These are phyloP conservation scores for Venturia canescens DNA, from an alignment of 1,140 invertebrate genomes.

Conservation along the genomic window DNA sequence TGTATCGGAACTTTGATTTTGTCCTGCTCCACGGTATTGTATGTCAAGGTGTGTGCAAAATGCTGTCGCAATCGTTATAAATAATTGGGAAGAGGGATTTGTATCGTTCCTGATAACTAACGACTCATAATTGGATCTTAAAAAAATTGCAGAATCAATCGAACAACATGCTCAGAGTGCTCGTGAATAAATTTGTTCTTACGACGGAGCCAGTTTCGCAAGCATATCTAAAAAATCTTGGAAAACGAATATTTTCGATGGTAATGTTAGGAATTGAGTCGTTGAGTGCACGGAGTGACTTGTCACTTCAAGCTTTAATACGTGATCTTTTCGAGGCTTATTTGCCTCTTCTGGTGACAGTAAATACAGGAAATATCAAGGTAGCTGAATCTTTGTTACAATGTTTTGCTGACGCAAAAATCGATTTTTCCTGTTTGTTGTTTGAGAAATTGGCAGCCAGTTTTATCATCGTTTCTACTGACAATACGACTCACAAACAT, in stretches of 20 bases:
- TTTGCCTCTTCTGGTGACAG: slow-evolving; percentile 67
- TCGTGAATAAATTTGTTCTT: slow-evolving; percentile 67
- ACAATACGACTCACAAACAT: slow-evolving; percentile 68
- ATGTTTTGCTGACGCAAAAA: slow-evolving; percentile 66
- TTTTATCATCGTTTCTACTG: slow-evolving; percentile 64
- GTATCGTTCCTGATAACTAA: not conserved
- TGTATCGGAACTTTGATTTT: slow-evolving; percentile 70
- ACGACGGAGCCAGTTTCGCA: slow-evolving; percentile 61
- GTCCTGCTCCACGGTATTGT: slow-evolving; percentile 67
- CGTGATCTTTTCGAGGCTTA: slow-evolving; percentile 71
- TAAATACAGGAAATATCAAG: slow-evolving; percentile 58
- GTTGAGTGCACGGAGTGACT: slow-evolving; percentile 66
- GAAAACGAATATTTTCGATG: slow-evolving; percentile 71
- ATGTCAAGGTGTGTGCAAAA: slow-evolving; percentile 61
- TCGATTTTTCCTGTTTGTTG: slow-evolving; percentile 62
- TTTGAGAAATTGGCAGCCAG: slow-evolving; percentile 65
- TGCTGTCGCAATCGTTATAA: no score
- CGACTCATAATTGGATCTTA: not conserved
- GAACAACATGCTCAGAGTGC: slow-evolving; percentile 65
- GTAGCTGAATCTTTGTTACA: slow-evolving; percentile 65
- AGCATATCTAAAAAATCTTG: slow-evolving; percentile 59
- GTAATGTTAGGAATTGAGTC: slow-evolving; percentile 69
- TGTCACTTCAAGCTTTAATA: slow-evolving; percentile 65
- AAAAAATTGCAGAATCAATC: slow-evolving; percentile 65
- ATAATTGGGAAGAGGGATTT: no score